Evolutionary conservation across 2,888 invertebrate species (phyloP), one percentile per base, ranked within the genome.

Genomic region (Crematogaster levior): DNA sequence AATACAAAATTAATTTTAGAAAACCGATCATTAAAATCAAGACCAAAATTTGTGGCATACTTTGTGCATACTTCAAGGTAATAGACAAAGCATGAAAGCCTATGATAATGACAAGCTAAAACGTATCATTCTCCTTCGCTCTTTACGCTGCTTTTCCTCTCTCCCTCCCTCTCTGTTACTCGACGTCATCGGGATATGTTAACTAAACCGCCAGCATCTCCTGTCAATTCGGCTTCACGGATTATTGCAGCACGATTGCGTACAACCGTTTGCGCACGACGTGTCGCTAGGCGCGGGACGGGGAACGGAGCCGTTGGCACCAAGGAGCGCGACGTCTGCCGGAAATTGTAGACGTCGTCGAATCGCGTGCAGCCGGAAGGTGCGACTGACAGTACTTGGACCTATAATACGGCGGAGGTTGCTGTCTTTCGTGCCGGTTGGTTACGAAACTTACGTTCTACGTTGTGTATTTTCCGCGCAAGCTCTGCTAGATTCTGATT

Each of bases 301-400:
- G 34, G 66, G 30, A 15, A 53, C 68, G 81, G 60, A 75, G 74
- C 61, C 61, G 82, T 81, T 85, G 80, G 70, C 83, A 68, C 74
- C 68, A 77, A 56, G 84, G 66, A 63, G 81, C 81, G 82, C 88
- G 88, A 88, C 88, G 88, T 91, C 89, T 84, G 85, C 89, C 90
- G 91, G 92, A 91, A 91, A 92, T 91, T 91, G 91, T 91, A 91
- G 86, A 91, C 91, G 90, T 90, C 90, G 86, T 87, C 82, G 85
- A 90, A 91, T 92, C 91, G 91, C 92, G 92, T 91, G 91, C 91
- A 90, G 89, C 83, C 89, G 90, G 89, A 91, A 91, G 90, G 90
- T 92, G 93, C 91, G 88, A 91, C 91, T 92, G 93, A 92, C 93
- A 92, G 90, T 87, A 70, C 87, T 90, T 86, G 86, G 89, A 88